Evolutionary conservation across 2,888 invertebrate species (phyloP).

Genomic region (Nipponacmea schrenckii): DNA sequence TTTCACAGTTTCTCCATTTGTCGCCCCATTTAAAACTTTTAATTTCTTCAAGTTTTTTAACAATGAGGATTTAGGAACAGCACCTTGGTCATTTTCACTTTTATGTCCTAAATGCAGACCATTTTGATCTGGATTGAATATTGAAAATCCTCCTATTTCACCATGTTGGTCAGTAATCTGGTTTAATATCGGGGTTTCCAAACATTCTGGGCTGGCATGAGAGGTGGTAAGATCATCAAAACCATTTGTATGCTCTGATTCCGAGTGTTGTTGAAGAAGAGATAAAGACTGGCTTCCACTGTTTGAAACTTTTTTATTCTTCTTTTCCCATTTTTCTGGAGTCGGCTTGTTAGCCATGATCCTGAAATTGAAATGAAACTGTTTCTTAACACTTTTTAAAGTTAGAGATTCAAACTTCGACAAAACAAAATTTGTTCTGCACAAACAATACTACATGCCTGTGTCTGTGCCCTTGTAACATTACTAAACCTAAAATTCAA

Average conservation of each 20-base stretch:
- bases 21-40: not conserved
- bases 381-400: no score
- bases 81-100: not conserved
- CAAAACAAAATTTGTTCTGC: no score
- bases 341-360: not conserved
- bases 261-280: not conserved
- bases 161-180: not conserved
- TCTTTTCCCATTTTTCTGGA: no score
- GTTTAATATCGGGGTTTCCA: no score
- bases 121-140: conserved; percentile 1
- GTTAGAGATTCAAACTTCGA: no score
- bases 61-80: not conserved
- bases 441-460: no score
- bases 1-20: not conserved
- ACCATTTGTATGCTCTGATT: not conserved
- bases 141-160: not conserved
- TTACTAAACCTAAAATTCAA: no score
- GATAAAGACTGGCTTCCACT: not conserved
- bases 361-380: not conserved
- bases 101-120: not conserved
- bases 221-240: no score
- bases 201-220: no score
- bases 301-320: not conserved
- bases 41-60: not conserved
- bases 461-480: no score